Base-by-base conservation (phyloP, 2,888 invertebrate genomes). In the Catocala nupta region DNA sequence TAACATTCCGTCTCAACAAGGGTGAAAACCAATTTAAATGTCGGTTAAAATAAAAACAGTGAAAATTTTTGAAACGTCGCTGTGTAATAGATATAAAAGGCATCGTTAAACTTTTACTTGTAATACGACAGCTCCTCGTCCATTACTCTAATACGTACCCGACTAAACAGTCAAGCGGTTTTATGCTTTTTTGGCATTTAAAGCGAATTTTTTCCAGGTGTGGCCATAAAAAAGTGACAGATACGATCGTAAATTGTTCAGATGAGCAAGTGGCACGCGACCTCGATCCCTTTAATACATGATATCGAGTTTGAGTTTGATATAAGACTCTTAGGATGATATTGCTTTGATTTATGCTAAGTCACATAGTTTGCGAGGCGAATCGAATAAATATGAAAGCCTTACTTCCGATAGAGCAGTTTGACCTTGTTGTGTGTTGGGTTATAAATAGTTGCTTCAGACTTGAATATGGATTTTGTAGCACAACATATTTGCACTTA, bases 81-180 rank as follows among this genome's bases (percentile, higher is more conserved):
- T 57, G 50, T 55, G 62, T 69, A 63, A 58, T 65, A 68, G 60
- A 66, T 65, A 66, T 60, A 69, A 68, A 45, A 12, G 13, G 47
- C 55, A 63, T 70, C 73, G 66, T 80, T 71, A 80, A 80, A 66
- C 49, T 76, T 79, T 77, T 77, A 80, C 78, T 73, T 74, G 55
- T 70, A 68, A 72, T 71, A 72, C 70, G 62, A 59, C 65, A 71
- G 72, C 65, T 69, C 57, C 55, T 73, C 60, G 68, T 78, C 69
- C 74, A 74, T 76, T 78, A 73, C 66, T 52, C 62, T 63, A 74
- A 69, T 72, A 66, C 65, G 36, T 69, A 68, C 57, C 65, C 68
- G 59, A 71, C 65, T 68, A 62, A 73, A 72, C 62, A 67, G 65
- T 70, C 57, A 54, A 45, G 65, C 36, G 9, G 52, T 75, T 77